These are phyloP conservation scores for Paguma larvata DNA, from an alignment of 2,797 vertebrate genomes.

Conservation along the genomic window DNA sequence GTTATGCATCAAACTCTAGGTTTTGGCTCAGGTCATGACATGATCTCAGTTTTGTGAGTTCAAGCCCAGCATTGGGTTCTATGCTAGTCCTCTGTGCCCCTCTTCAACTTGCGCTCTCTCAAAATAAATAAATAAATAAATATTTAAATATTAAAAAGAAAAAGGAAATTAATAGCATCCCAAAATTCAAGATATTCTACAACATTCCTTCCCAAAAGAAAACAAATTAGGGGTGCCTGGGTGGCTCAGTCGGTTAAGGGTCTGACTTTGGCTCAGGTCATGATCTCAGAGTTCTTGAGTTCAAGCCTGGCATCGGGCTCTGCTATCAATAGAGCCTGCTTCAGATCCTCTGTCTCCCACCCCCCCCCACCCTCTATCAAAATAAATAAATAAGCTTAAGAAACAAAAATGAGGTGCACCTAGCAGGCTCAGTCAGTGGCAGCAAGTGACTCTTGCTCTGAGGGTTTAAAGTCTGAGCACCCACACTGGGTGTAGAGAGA, in stretches of 20 bases:
- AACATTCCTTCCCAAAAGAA: neutral
- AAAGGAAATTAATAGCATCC: neutral
- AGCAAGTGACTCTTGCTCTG: too few relatives aligned
- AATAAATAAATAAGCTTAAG: neutral
- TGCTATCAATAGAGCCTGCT: neutral
- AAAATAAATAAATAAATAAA: too few relatives aligned
- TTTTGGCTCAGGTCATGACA: too few relatives aligned
- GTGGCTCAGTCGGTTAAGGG: neutral
- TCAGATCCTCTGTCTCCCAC: neutral
- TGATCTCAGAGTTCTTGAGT: neutral
- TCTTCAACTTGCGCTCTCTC: too few relatives aligned
- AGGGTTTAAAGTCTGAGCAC: too few relatives aligned
- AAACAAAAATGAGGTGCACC: neutral
- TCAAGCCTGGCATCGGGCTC: accelerated
- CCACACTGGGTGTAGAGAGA: too few relatives aligned
- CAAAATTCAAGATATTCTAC: neutral
- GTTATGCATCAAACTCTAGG: too few relatives aligned
- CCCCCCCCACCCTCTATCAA: neutral
- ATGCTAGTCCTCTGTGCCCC: too few relatives aligned
- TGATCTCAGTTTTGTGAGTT: too few relatives aligned
- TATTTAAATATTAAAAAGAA: too few relatives aligned
- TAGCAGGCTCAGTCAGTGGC: too few relatives aligned
- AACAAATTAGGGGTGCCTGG: neutral
- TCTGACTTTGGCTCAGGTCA: neutral
- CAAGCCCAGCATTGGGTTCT: too few relatives aligned